Base-by-base conservation (phyloP, 2,888 invertebrate genomes). In the Rhopalosiphum nymphaeae region DNA sequence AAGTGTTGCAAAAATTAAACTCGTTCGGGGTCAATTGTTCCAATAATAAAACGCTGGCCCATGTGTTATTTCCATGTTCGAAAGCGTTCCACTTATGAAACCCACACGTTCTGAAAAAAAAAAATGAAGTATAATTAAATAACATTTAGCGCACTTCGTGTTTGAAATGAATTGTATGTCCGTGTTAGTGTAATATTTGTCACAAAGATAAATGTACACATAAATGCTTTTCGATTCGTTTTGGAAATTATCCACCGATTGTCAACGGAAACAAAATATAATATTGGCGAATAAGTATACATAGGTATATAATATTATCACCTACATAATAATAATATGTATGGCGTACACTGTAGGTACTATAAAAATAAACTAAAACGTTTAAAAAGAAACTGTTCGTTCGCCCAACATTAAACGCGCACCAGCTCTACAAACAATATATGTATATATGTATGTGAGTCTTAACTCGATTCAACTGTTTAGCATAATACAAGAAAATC, bases 21-120 rank as follows among this genome's bases (percentile, higher is more conserved):
- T 85, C 42, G 84, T 91, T 91, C 84, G 91, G 91, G 67, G 91
- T 91, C 91, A 91, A 91, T 84, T 44, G 91, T 91, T 91, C 10
- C 84, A 21, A 85, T 44, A 56, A 84, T 4, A 46, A 91, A 84
- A 91, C 84, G 42, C 42, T 49, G 4, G 42, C 42, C 42, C 29
- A 5, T 56, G 84, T 42, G 46, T 91, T 91, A 21, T 91, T 91
- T 91, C 21, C 84, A 42, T 91, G 84, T 91, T 84, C 29, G 56
- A 91, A 91, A 91, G 84, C 42, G 84, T 91, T 91, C 84, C 42
- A 91, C 42, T 91, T 91, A 85, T 44, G 53, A 91, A 84, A 91
- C 84, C 10, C 84, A 91, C 53, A 42, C 56, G 56, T 44, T 85
- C 56, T 85, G 25, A 16, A 53, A 11, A 29, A 29, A 91, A 85